A percentile compares a stretch with the other conserved stretches of the same genome.
phyloP scores from a whole-genome alignment of 1,140 invertebrate species.

The Phenacoccus solenopsis region DNA sequence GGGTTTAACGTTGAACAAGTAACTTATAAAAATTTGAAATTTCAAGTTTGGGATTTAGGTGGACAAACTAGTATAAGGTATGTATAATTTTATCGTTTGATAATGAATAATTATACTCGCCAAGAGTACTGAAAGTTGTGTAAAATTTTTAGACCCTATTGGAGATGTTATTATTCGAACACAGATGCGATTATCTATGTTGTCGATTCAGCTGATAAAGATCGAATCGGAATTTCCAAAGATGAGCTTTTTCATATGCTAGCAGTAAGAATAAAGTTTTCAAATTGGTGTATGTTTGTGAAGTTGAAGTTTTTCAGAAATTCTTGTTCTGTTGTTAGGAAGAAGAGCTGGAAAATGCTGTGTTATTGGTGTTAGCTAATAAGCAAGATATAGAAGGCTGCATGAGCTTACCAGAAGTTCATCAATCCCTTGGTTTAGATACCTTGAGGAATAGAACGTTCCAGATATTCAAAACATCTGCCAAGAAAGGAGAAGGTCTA shows the following conservation, averaged over 20 bases:
- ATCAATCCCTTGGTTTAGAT: conserved; percentile 88
- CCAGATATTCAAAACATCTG: conserved; percentile 99
- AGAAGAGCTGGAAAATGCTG: conserved; percentile 89
- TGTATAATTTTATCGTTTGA: not conserved
- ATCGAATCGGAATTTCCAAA: conserved; percentile 97
- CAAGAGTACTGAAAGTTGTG: not conserved
- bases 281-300: too few relatives aligned
- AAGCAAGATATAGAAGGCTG: conserved; percentile 98
- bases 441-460: conserved; percentile 93
- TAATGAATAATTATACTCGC: not conserved
- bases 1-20: conserved; percentile 98
- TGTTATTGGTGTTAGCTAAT: conserved; percentile 95
- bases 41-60: conserved; percentile 97
- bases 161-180: conserved; percentile 99
- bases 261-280: conserved; percentile 48
- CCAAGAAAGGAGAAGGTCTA: conserved; percentile 94
- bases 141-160: conserved; percentile 75
- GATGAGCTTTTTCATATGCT: conserved; percentile 96
- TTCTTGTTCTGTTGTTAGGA: conserved; percentile 48
- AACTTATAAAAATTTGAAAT: conserved; percentile 89
- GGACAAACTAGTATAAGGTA: conserved; percentile 90
- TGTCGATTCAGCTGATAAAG: conserved; percentile 95
- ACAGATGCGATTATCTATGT: conserved; percentile 99
- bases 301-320: not conserved
- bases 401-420: conserved; percentile 90